Conservation (phyloP, 2,797 vertebrate species). For the Rhinella marina region DNA sequence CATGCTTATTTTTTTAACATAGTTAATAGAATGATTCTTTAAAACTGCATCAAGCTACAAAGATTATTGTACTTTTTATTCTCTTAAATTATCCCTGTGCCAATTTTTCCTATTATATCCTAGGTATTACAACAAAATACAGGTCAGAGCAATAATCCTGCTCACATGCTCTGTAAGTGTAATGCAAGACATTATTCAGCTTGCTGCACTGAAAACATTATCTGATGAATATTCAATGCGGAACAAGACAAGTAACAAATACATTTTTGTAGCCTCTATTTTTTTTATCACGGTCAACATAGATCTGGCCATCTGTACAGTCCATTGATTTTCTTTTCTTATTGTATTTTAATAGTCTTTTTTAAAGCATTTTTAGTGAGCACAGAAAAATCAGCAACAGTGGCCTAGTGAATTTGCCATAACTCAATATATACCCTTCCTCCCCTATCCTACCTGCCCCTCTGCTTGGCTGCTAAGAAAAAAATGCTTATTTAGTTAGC, state of each 20-base stretch:
- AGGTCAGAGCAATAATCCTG: not conserved
- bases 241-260: not conserved
- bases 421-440: no score
- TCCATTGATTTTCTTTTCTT: not conserved
- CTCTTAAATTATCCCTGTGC: not conserved
- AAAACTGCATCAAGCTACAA: not conserved
- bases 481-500: no score
- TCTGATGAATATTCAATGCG: not conserved
- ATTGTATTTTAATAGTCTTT: not conserved
- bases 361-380: no score
- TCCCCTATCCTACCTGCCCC: no score
- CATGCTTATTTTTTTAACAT: conserved; percentile 9
- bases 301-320: not conserved
- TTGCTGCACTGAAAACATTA: not conserved
- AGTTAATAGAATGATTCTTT: not conserved
- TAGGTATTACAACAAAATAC: not conserved
- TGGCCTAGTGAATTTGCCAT: no score
- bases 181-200: not conserved
- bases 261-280: not conserved
- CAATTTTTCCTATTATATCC: not conserved
- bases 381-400: no score
- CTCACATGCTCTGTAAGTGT: not conserved
- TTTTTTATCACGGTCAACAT: not conserved
- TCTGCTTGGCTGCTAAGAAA: no score
- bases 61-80: not conserved